Conservation (phyloP, 2,113 vertebrate genomes). For the Grantiella picta region DNA sequence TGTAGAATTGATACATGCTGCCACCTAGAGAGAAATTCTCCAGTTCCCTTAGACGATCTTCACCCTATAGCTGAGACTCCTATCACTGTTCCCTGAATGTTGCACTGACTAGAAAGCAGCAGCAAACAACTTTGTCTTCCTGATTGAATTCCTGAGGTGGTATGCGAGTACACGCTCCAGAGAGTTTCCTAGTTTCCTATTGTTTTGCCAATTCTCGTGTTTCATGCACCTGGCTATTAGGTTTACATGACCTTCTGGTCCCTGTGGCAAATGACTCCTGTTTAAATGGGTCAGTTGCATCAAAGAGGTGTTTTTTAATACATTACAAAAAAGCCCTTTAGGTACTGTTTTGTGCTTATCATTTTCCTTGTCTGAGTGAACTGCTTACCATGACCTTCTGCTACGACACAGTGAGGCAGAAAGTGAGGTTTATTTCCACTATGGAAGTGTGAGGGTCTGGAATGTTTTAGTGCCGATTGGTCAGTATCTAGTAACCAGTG, state of each 20-base stretch:
- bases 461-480: too few species aligned
- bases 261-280: not conserved
- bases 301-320: not conserved
- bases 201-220: not conserved
- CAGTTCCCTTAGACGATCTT: not conserved
- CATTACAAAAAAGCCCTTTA: not conserved
- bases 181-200: not conserved
- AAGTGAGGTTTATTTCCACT: not conserved
- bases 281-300: not conserved
- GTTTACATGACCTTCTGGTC: accelerated
- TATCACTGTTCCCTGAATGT: not conserved
- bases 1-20: not conserved
- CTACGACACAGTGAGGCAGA: not conserved
- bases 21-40: not conserved
- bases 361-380: not conserved
- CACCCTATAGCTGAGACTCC: accelerated
- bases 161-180: not conserved
- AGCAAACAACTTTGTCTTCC: not conserved
- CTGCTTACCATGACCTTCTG: not conserved
- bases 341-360: not conserved
- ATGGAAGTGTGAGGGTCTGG: not conserved
- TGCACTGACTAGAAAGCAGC: not conserved
- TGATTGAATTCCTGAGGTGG: not conserved
- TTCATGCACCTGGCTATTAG: not conserved
- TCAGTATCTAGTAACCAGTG: not conserved